phyloP scores from a whole-genome alignment of 1,140 invertebrate genomes.

The Leptonema lineaticorne region DNA sequence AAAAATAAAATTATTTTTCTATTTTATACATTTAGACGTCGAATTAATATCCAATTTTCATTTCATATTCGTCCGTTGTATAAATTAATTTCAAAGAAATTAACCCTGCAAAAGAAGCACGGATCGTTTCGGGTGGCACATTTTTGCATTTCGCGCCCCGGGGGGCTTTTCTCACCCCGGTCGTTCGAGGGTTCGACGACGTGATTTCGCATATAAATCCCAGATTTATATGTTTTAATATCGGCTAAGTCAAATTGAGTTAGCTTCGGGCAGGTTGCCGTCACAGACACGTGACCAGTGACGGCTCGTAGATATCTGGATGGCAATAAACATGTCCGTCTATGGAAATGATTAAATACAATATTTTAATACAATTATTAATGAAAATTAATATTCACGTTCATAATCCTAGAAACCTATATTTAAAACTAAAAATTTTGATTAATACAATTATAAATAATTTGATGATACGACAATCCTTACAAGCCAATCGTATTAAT shows the following conservation, averaged over 20 bases:
- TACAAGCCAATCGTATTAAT: too few species aligned
- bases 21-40: background rate
- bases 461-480: too few species aligned
- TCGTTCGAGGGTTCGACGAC: constrained; percentile 22
- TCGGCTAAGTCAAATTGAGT: constrained; percentile 42
- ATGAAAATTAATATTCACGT: too few species aligned
- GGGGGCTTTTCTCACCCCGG: background rate
- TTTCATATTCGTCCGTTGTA: background rate
- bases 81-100: too few species aligned
- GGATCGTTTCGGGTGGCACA: background rate
- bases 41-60: background rate
- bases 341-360: background rate
- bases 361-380: too few species aligned
- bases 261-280: constrained; percentile 36
- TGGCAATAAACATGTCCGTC: background rate
- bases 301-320: background rate
- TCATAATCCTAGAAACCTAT: too few species aligned
- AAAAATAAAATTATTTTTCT: too few species aligned
- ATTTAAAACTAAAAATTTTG: too few species aligned
- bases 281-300: constrained; percentile 11
- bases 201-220: constrained; percentile 41
- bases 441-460: too few species aligned
- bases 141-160: constrained; percentile 1
- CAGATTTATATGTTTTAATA: constrained; percentile 41
- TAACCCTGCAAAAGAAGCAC: too few species aligned